Conservation (phyloP, 2,797 vertebrate genomes). For the Anas bahamensis region DNA sequence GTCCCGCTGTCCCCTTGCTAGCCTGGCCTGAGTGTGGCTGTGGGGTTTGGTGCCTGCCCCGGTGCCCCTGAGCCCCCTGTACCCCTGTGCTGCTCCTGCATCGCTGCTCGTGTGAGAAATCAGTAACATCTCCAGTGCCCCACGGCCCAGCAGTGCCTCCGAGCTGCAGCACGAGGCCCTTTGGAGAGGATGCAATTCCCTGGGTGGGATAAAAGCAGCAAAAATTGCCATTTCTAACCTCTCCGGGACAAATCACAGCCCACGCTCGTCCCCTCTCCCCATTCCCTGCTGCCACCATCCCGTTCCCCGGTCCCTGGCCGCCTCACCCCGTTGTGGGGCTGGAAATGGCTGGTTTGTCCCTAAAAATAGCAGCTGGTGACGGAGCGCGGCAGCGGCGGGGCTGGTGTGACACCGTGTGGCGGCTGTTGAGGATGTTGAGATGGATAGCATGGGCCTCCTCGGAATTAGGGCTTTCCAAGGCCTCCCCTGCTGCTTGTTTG, state of each 20-base stretch:
- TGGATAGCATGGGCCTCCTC: background rate
- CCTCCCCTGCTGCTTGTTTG: background rate
- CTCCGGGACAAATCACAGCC: accelerated
- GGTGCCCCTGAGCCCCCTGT: accelerated
- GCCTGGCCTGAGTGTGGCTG: accelerated
- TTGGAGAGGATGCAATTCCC: background rate
- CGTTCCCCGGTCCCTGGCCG: background rate
- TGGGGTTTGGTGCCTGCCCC: background rate
- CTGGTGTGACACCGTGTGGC: slow-evolving; percentile 57
- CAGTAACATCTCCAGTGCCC: background rate
- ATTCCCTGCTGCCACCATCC: background rate
- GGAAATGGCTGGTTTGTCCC: background rate
- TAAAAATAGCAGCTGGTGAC: background rate
- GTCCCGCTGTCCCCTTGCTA: background rate
- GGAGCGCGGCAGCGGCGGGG: background rate
- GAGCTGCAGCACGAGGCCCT: background rate
- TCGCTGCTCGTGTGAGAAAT: background rate
- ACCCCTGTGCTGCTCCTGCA: background rate
- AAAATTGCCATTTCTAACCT: background rate
- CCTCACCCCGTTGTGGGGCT: background rate
- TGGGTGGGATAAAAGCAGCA: background rate
- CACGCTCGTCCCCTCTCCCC: accelerated
- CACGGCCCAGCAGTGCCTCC: too few relatives aligned
- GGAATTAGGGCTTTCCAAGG: background rate
- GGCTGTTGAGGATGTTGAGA: background rate